Conservation (phyloP, 2,113 vertebrate species). For the Osmerus mordax region DNA sequence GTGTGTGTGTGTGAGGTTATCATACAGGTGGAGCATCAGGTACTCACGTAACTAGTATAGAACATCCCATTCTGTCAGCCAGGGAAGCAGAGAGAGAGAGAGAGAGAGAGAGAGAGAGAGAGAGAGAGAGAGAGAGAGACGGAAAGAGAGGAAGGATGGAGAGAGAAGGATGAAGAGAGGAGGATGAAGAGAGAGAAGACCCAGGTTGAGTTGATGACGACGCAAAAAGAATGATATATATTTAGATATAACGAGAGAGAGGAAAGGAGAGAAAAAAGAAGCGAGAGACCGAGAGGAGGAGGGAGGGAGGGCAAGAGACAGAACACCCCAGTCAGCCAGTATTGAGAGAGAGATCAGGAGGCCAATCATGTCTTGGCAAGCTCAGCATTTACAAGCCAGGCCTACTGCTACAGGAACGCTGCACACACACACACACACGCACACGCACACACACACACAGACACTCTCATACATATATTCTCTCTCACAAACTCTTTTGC, state of each 20-base stretch:
- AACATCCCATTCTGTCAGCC: constrained; percentile 85
- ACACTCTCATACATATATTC: background rate
- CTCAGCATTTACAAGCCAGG: too few species aligned
- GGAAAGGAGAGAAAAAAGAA: constrained; percentile 6
- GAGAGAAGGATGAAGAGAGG: too few species aligned
- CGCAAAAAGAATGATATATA: constrained; percentile 29
- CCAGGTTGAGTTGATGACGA: constrained; percentile 1
- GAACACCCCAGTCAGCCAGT: background rate
- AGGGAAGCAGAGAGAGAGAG: constrained; percentile 44
- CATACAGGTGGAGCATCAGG: constrained; percentile 47
- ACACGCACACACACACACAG: background rate
- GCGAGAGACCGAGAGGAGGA: background rate
- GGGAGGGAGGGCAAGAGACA: constrained; percentile 9
- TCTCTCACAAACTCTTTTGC: too few species aligned
- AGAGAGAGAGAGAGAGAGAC: constrained; percentile 9
- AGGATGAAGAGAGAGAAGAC: too few species aligned
- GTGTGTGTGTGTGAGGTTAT: background rate
- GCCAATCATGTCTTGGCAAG: background rate
- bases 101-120: constrained; percentile 7
- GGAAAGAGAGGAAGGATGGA: constrained; percentile 9
- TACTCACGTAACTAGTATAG: constrained; percentile 92
- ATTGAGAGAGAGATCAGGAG: background rate
- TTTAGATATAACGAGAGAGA: constrained; percentile 9
- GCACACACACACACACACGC: too few species aligned
- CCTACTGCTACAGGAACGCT: too few species aligned